Evolutionary conservation across 2,888 invertebrate genomes (phyloP).

Genomic region (Caradrina kadenii): DNA sequence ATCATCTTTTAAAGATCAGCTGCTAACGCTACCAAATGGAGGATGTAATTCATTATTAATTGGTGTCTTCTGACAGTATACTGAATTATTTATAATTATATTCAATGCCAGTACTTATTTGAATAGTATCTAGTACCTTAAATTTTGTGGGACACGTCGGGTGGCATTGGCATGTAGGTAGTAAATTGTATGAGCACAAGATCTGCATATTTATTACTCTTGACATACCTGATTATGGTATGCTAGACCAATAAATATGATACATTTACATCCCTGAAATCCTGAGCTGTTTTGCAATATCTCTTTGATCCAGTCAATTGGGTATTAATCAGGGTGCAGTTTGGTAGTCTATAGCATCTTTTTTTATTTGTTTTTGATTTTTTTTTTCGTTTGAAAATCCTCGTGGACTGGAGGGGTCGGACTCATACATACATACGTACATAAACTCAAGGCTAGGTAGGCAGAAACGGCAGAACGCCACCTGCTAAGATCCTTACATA

Average conservation of each 20-base stretch:
- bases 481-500: too few relatives aligned
- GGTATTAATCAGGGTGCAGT: neutral
- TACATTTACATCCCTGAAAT: neutral
- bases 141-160: slow-evolving; percentile 23
- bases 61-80: slow-evolving; percentile 2
- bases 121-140: slow-evolving; percentile 32
- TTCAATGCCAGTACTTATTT: slow-evolving; percentile 48
- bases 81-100: slow-evolving; percentile 31
- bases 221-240: slow-evolving; percentile 11
- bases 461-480: too few relatives aligned
- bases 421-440: too few relatives aligned
- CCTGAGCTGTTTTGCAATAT: neutral
- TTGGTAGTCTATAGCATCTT: too few relatives aligned
- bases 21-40: slow-evolving; percentile 19
- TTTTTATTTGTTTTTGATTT: too few relatives aligned
- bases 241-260: slow-evolving; percentile 6
- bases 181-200: slow-evolving; percentile 42
- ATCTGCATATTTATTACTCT: slow-evolving; percentile 43
- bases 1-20: slow-evolving; percentile 28
- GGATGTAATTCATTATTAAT: slow-evolving; percentile 31
- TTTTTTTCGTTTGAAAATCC: too few relatives aligned
- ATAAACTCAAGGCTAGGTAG: too few relatives aligned
- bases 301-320: neutral
- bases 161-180: slow-evolving; percentile 42
- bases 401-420: too few relatives aligned